These are phyloP conservation scores for Drosophila kanekoi DNA, from an alignment of 2,888 invertebrate genomes.

Conservation along the genomic window DNA sequence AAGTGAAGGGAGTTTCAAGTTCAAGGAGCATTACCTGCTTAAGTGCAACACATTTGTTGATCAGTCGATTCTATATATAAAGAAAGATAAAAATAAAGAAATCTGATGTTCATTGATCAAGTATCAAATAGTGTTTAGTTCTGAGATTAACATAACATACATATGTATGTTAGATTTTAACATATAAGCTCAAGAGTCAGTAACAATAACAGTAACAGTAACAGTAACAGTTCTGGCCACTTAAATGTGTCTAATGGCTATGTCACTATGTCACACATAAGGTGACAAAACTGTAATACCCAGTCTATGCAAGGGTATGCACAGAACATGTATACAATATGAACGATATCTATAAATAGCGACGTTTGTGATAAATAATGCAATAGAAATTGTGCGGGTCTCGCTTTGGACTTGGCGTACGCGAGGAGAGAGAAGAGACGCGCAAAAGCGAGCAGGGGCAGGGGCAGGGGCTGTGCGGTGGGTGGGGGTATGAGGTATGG, in stretches of 20 bases:
- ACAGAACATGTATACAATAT: slow-evolving; percentile 18
- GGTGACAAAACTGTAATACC: neutral
- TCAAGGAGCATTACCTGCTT: too few species aligned
- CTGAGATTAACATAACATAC: too few species aligned
- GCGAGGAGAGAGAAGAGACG: neutral
- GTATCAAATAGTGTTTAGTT: too few species aligned
- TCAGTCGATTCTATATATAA: too few species aligned
- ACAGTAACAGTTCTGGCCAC: neutral
- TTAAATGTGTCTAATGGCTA: neutral
- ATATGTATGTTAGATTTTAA: too few species aligned
- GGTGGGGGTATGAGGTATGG: neutral
- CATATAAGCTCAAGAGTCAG: too few species aligned
- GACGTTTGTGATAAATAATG: slow-evolving; percentile 69
- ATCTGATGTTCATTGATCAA: too few species aligned
- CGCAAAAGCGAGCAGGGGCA: neutral
- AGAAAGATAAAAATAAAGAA: too few species aligned
- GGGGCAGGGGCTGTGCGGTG: neutral
- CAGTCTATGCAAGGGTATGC: slow-evolving; percentile 1
- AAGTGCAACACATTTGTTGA: too few species aligned
- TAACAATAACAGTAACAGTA: too few species aligned
- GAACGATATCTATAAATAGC: slow-evolving; percentile 64
- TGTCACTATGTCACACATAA: neutral
- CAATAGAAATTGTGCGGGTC: slow-evolving; percentile 57
- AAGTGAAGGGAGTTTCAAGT: too few species aligned
- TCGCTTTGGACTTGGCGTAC: neutral